Conservation (phyloP, 2,113 vertebrate genomes). For the Mobula hypostoma region DNA sequence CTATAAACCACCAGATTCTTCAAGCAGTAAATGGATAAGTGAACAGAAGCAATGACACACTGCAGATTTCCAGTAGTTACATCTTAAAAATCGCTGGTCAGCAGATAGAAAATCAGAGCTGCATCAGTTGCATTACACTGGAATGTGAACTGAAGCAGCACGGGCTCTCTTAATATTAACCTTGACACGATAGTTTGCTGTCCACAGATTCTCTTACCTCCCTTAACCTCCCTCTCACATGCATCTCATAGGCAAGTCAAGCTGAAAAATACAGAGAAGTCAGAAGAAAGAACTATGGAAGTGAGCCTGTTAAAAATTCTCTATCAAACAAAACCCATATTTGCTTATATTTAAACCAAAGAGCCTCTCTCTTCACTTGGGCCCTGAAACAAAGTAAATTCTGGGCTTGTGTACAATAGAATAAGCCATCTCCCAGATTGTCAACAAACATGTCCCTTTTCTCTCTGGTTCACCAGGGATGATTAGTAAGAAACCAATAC, state of each 20-base stretch:
- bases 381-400: not conserved
- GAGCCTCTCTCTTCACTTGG: not conserved
- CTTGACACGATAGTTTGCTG: slow-evolving; percentile 8
- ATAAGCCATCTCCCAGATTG: not conserved
- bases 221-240: not conserved
- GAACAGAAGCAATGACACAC: slow-evolving; percentile 31
- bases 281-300: not conserved
- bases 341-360: not conserved
- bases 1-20: slow-evolving; percentile 28
- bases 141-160: not conserved
- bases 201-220: not conserved
- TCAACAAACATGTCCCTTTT: not conserved
- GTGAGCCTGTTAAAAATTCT: not conserved
- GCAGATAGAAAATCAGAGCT: slow-evolving; percentile 17
- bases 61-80: not conserved
- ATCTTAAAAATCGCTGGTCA: not conserved
- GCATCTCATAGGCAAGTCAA: not conserved
- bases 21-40: slow-evolving; percentile 25
- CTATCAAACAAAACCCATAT: not conserved
- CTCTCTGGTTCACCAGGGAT: not conserved
- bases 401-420: not conserved
- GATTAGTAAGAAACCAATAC: not conserved
- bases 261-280: not conserved
- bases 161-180: not conserved
- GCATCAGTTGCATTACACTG: slow-evolving; percentile 22